Evolutionary conservation across 2,888 invertebrate species (phyloP), one percentile per base, ranked within the genome.

Genomic region (Hanleya hanleyi): DNA sequence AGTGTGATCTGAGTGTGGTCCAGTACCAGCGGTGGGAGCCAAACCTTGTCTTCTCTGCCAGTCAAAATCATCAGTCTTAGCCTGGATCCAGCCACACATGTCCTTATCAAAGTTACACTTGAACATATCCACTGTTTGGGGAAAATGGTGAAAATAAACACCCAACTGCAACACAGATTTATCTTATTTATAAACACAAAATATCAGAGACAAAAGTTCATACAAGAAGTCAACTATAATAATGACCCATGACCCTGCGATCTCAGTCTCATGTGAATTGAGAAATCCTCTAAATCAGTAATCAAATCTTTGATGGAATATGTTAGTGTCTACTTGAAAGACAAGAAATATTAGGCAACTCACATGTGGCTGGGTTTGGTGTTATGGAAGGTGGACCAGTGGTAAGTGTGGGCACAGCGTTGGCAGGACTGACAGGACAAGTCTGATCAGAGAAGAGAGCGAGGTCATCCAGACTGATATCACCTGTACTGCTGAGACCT

Each of bases 401-500:
- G 12, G 76, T 78, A 7, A 77, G 49, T 32, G 72, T 71, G 1
- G 61, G 37, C 0, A 74, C 66, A 32, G 80, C 77, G 2, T 69
- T 67, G 61, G 81, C 26, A 1, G 57, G 57, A 9, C 57, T 57
- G 29, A 57, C 57, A 18, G 9, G 1, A 57, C 57, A 57, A 26
- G 5, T 15, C 57, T 57, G 57, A 9, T 32, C 29, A 26, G 2
- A 22, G 12, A 4, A 2, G 4, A 57, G 83, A 5, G 78, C 51
- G 29, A 89, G 82, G 69, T 88, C 86, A 74, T 89, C 89, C 47
- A 89, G 72, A 1, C 88, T 87, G 33, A 88, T 87, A 73, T 88
- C 89, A 26, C 85, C 86, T 12, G 74, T 71, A 47, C 74, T 77
- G 36, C 73, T 79, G 29, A 35, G 71, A 6, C 85, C 85, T 32